phyloP scores from a whole-genome alignment of 2,888 invertebrate species.

The Artemia sinica region DNA sequence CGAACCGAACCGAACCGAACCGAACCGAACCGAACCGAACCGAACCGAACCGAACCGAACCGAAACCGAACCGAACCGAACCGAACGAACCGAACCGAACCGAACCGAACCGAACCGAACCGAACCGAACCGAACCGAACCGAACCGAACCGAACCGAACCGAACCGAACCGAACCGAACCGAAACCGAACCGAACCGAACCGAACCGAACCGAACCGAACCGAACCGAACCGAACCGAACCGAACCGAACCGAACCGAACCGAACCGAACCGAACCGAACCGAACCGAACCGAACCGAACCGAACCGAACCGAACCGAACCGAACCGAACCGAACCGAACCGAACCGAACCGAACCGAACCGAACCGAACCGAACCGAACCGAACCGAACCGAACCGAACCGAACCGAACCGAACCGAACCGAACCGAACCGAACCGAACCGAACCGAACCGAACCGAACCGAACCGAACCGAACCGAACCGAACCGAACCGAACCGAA shows the following conservation, averaged over 20 bases:
- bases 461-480: conserved; percentile 17
- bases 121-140: conserved; percentile 22
- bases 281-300: conserved; percentile 23
- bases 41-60: too few species aligned
- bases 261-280: conserved; percentile 10
- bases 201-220: conserved; percentile 23
- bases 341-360: conserved; percentile 20
- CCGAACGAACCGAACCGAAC: too few species aligned
- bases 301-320: conserved; percentile 23
- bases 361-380: conserved; percentile 23
- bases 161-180: conserved; percentile 23
- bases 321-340: conserved; percentile 20
- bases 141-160: conserved; percentile 22
- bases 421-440: conserved; percentile 19
- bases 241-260: conserved; percentile 22
- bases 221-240: conserved; percentile 21
- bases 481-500: conserved; percentile 23
- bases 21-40: conserved; percentile 16
- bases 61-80: too few species aligned
- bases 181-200: too few species aligned
- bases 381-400: conserved; percentile 11
- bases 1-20: conserved; percentile 19
- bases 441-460: conserved; percentile 17
- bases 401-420: conserved; percentile 21
- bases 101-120: conserved; percentile 23